Base-by-base conservation (phyloP, 2,888 invertebrate species). In the Tetropium fuscum region DNA sequence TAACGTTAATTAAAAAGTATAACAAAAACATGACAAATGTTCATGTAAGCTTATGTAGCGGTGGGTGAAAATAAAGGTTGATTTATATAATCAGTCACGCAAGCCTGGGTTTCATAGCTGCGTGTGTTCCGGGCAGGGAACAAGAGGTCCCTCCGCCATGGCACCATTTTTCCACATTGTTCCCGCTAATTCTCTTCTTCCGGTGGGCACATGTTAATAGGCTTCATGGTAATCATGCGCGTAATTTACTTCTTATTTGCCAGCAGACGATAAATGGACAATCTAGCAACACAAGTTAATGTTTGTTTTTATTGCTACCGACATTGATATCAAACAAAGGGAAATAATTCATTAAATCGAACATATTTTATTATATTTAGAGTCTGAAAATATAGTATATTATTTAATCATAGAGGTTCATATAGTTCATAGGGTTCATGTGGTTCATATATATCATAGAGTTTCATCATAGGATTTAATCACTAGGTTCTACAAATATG, bases 21-120 rank as follows among this genome's bases (percentile, higher is more conserved):
- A 62, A 69, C 63, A 62, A 64, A 65, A 64, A 63, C 58, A 67
- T 62, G 64, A 67, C 62, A 64, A 69, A 63, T 60, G 66, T 67
- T 60, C 67, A 58, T 66, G 61, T 64, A 66, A 63, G 64, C 44
- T 58, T 61, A 62, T 68, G 66, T 60, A 64, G 62, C 64, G 72
- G 71, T 69, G 69, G 72, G 70, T 67, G 64, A 72, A 63, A 73
- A 72, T 74, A 76, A 74, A 75, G 74, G 74, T 65, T 74, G 75
- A 76, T 76, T 76, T 76, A 75, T 74, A 58, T 69, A 75, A 74
- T 71, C 74, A 72, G 76, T 76, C 76, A 76, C 74, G 76, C 74
- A 71, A 75, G 68, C 71, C 57, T 71, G 72, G 56, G 57, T 61
- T 47, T 53, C 47, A 58, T 69, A 60, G 67, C 72, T 73, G 73